Evolutionary conservation across 2,113 vertebrate genomes (phyloP), one percentile per base, ranked within the genome.

Genomic region (Egretta garzetta): DNA sequence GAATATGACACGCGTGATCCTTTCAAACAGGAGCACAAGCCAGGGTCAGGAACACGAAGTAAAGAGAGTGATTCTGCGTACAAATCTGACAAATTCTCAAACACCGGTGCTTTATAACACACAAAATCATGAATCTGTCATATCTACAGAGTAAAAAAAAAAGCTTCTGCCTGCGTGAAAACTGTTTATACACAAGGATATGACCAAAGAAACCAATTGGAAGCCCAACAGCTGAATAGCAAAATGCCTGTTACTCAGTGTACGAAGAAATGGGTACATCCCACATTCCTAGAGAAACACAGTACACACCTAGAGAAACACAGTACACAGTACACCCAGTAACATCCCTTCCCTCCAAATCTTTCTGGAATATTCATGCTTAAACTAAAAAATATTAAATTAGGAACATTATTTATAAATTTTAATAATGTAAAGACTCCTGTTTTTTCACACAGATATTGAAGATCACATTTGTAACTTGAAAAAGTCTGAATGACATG

Each of bases 281-380:
- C 32, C 12, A 33, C 0, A 0, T 45, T 91, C 55, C 45, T 35
- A 58, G 55, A 87, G 91, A 88, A 73, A 52, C 1, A 55, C 17
- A 76, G 77, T 22, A 67, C 4, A 58, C 1, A 4, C 6, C 14
- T 58, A 58, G 55, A 87, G 91, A 88, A 73, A 52, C 1, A 55
- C 17, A 76, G 77, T 22, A 67, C 4, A 58, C 1, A 4, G 5
- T n/a, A n/a, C 14, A 53, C 37, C 14, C 13, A 50, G 8, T 32
- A 60, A 74, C 3, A 33, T 3, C 12, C 19, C 6, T 5, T 10
- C 5, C 4, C 5, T 3, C 3, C 1, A 1, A 58, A 18, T n/a
- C 6, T 71, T 26, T 37, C 27, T 45, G 16, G 16, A 90, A 83
- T 88, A 76, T 5, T n/a, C 60, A 71, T 45, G 5, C 26, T 73